Evolutionary conservation across 2,797 vertebrate species (phyloP), one percentile per base, ranked within the genome.

Genomic region (Notolabrus celidotus): DNA sequence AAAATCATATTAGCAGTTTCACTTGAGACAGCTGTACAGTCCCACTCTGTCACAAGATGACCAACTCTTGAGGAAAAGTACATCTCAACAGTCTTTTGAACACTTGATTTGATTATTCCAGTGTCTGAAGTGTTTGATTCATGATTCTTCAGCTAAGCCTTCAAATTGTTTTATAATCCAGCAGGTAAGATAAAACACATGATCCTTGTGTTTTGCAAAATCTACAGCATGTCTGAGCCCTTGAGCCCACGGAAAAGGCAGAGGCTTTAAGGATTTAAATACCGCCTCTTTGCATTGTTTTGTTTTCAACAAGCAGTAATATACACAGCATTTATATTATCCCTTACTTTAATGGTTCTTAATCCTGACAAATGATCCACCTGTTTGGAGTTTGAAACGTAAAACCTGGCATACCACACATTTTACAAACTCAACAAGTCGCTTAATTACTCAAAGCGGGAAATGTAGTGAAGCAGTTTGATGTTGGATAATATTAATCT

Each of bases 61-160:
- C 62, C 67, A 75, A 12, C 34, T 11, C 50, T 66, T 36, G 17
- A 57, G 17, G 19, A 19, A 51, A 63, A 80, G 67, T 15, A 43
- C 4, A 45, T 25, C 19, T 19, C 29, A 61, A 59, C 42, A 39
- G 16, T 60, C 16, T 38, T 75, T 36, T 38, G 36, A 67, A 45
- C 47, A 45, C 34, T 69, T 57, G 55, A 64, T 80, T 58, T 78
- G 57, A 80, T 78, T 67, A 62, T 70, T 53, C 43, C 29, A 81
- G 51, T 61, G 67, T 60, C 39, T 42, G 12, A 50, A 53, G 52
- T 25, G n/a, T 43, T 50, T 66, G 43, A 59, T 58, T 49, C 75
- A 15, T 39, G 38, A 71, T 46, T 61, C n/a, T 59, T 55, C n/a
- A 43, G 16, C 31, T 42, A 29, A 22, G 12, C 4, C 56, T 56